phyloP scores from a whole-genome alignment of 1,140 invertebrate species.

The Metaphire vulgaris region DNA sequence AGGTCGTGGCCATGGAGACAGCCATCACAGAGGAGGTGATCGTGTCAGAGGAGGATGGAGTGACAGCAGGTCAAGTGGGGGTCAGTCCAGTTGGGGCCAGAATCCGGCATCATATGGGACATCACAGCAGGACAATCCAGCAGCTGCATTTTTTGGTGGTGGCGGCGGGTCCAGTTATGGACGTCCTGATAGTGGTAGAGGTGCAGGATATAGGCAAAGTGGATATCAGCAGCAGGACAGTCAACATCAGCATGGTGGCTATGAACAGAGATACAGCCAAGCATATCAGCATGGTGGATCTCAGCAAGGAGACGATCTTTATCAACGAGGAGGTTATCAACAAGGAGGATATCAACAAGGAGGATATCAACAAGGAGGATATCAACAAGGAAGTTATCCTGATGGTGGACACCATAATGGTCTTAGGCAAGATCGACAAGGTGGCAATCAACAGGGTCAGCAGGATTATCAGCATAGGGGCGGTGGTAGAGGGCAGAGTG shows the following conservation, averaged over 20 bases:
- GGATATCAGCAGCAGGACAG: conserved; percentile 33
- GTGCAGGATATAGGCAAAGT: conserved; percentile 37
- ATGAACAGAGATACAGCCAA: not conserved
- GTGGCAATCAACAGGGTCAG: conserved; percentile 32
- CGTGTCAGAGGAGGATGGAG: conserved; percentile 21
- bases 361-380: conserved; percentile 22
- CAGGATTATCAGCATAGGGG: conserved; percentile 25
- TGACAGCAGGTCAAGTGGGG: conserved; percentile 17
- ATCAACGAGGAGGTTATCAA: conserved; percentile 34
- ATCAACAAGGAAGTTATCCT: conserved; percentile 30
- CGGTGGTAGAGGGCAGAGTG: conserved; percentile 30
- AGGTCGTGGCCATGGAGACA: conserved; percentile 23
- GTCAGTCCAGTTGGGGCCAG: conserved; percentile 35
- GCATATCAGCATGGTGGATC: conserved; percentile 7
- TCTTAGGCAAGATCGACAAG: conserved; percentile 31
- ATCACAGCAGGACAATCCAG: not conserved
- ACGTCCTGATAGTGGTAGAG: conserved; percentile 34
- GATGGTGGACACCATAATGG: conserved; percentile 9
- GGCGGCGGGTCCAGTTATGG: conserved; percentile 34
- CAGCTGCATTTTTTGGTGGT: conserved; percentile 5
- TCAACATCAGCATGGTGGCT: conserved; percentile 33
- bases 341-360: conserved; percentile 35
- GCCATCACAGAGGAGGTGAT: conserved; percentile 33
- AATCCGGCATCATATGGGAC: conserved; percentile 33
- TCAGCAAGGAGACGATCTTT: conserved; percentile 20